Percentiles rank a stretch among this genome's conserved stretches.
Conservation (phyloP, 2,888 invertebrate species). For the Suillia variegata region DNA sequence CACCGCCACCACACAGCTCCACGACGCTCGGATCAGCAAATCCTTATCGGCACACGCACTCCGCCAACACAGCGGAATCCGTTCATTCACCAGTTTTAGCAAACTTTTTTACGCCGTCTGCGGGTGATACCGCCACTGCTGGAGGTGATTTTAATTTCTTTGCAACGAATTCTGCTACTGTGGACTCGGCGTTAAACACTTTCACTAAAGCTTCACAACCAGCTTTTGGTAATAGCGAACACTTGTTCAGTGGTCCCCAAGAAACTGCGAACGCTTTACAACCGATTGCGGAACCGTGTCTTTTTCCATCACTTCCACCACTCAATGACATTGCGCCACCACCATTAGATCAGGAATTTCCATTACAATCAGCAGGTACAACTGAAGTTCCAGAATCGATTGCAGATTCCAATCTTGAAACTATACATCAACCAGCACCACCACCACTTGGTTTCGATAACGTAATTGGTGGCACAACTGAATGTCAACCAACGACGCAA, state of each 20-base stretch:
- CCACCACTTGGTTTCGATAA: slow-evolving; percentile 40
- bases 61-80: slow-evolving; percentile 3
- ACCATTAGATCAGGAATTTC: slow-evolving; percentile 8
- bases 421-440: no score
- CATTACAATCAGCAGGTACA: neutral
- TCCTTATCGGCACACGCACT: slow-evolving; percentile 25
- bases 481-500: slow-evolving; percentile 3
- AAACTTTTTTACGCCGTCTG: slow-evolving; percentile 31
- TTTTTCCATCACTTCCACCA: slow-evolving; percentile 25
- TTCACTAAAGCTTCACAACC: no score
- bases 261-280: no score
- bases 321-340: slow-evolving; percentile 6
- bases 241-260: slow-evolving; percentile 2
- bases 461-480: slow-evolving; percentile 5
- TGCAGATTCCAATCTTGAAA: no score
- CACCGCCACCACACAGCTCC: slow-evolving; percentile 22
- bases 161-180: slow-evolving; percentile 13
- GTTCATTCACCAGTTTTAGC: slow-evolving; percentile 26
- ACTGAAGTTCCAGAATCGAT: no score
- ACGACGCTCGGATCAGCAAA: slow-evolving; percentile 14
- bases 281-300: neutral
- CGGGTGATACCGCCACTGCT: slow-evolving; percentile 1
- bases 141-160: slow-evolving; percentile 31
- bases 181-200: neutral
- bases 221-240: neutral